Percentiles rank a stretch among this genome's conserved stretches.
phyloP scores from a whole-genome alignment of 2,113 vertebrate genomes.

The Elachura formosa region DNA sequence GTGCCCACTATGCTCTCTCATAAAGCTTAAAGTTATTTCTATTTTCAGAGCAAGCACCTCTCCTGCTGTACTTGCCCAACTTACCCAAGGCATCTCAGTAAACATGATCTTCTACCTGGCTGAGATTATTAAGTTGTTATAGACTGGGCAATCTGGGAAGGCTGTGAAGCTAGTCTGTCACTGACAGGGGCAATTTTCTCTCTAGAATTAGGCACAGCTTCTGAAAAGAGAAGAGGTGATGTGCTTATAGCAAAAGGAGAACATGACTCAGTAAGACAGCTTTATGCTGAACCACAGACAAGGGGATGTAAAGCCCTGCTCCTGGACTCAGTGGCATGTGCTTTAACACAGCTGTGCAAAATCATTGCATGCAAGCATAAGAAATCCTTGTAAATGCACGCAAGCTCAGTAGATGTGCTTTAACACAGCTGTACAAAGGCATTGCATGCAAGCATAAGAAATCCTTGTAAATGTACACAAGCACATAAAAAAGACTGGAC shows the following conservation, averaged over 20 bases:
- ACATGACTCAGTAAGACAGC: no score
- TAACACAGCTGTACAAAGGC: background rate
- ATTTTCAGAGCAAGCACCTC: background rate
- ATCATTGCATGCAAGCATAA: background rate
- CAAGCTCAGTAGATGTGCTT: background rate
- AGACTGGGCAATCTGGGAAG: background rate
- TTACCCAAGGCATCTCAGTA: background rate
- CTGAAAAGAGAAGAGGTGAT: background rate
- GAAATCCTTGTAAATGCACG: background rate
- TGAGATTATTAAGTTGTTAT: background rate
- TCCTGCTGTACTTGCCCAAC: background rate
- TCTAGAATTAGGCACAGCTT: background rate
- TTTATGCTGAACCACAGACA: background rate
- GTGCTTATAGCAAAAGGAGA: background rate
- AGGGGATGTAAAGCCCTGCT: background rate
- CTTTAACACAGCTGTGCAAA: background rate
- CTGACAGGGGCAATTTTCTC: background rate
- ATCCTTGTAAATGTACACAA: background rate
- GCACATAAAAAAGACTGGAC: background rate
- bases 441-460: background rate
- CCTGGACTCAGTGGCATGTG: rapidly evolving
- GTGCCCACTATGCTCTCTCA: background rate
- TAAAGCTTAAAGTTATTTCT: background rate
- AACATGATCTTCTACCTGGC: background rate
- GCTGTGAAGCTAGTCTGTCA: background rate